Percentiles rank a stretch among this genome's conserved stretches.
Evolutionary conservation across 2,888 invertebrate species (phyloP).

Genomic region (Ecliptopera silaceata): DNA sequence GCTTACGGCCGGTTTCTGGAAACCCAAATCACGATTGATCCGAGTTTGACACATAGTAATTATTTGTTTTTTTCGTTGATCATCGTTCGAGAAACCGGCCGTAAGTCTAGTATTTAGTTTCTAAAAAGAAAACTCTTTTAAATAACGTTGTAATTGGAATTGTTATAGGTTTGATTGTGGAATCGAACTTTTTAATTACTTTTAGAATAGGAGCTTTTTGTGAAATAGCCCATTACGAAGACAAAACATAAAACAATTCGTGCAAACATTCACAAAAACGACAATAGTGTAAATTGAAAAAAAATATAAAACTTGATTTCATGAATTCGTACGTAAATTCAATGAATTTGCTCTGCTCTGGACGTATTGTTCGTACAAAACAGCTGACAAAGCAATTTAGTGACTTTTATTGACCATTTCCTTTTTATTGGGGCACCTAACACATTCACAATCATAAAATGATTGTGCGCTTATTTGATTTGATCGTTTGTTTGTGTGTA

Average conservation of each 20-base stretch:
- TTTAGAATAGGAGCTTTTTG: background rate
- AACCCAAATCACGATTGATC: too few species aligned
- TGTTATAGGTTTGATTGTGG: too few species aligned
- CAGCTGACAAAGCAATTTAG: slow-evolving; percentile 25
- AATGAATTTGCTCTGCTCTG: background rate
- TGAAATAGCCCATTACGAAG: background rate
- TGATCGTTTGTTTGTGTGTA: slow-evolving; percentile 13
- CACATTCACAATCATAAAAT: slow-evolving; percentile 18
- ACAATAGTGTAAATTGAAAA: too few species aligned
- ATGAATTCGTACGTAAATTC: background rate
- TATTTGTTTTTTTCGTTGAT: too few species aligned
- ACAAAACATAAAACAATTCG: too few species aligned
- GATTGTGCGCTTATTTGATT: slow-evolving; percentile 8
- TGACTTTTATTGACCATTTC: slow-evolving; percentile 30
- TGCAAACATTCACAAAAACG: too few species aligned
- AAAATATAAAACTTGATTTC: background rate
- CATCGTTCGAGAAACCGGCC: too few species aligned
- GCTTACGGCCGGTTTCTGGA: too few species aligned
- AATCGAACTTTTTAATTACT: background rate
- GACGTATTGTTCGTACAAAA: slow-evolving; percentile 7
- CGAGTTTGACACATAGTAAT: too few species aligned
- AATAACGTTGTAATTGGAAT: too few species aligned
- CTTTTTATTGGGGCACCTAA: slow-evolving; percentile 19
- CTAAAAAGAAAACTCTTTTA: too few species aligned
- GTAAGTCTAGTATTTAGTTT: too few species aligned